A percentile compares a stretch with the other conserved stretches of the same genome.
phyloP scores from a whole-genome alignment of 2,797 vertebrate genomes.

The Nannoperca obscura region DNA sequence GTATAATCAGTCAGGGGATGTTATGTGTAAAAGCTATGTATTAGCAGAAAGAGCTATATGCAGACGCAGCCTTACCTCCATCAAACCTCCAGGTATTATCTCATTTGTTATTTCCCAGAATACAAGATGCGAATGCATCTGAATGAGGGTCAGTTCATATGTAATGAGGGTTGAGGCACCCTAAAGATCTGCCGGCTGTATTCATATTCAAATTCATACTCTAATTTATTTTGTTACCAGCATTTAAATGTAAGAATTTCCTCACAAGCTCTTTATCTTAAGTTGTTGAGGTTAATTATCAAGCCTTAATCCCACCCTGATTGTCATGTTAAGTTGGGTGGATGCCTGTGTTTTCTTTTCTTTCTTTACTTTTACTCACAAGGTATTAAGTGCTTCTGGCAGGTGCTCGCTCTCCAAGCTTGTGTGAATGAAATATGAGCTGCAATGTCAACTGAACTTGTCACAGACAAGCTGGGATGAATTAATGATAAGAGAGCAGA shows the following conservation, averaged over 20 bases:
- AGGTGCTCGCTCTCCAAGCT: slow-evolving; percentile 71
- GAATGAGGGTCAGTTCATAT: slow-evolving; percentile 60
- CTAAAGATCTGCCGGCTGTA: slow-evolving; percentile 35
- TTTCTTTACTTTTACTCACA: slow-evolving; percentile 60
- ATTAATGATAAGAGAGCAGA: slow-evolving; percentile 81
- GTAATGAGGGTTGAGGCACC: slow-evolving; percentile 46
- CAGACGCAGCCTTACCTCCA: slow-evolving; percentile 23
- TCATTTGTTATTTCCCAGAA: slow-evolving; percentile 49
- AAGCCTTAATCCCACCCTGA: slow-evolving; percentile 71
- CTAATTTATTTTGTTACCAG: slow-evolving; percentile 62
- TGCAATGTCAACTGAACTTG: slow-evolving; percentile 84
- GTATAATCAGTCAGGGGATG: slow-evolving; percentile 69
- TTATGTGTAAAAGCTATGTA: slow-evolving; percentile 50
- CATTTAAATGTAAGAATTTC: slow-evolving; percentile 57
- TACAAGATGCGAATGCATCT: slow-evolving; percentile 24
- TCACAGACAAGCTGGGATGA: slow-evolving; percentile 82
- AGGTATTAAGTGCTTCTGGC: slow-evolving; percentile 77
- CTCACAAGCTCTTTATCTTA: slow-evolving; percentile 58
- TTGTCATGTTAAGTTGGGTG: slow-evolving; percentile 73
- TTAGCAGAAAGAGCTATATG: slow-evolving; percentile 54
- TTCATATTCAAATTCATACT: slow-evolving; percentile 71
- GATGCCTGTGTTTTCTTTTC: slow-evolving; percentile 59
- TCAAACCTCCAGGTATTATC: slow-evolving; percentile 60
- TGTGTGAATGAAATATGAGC: slow-evolving; percentile 83
- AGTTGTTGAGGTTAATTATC: slow-evolving; percentile 76